Conservation (phyloP, 92 coral and sea anemone species). For the Paramuricea clavata region DNA sequence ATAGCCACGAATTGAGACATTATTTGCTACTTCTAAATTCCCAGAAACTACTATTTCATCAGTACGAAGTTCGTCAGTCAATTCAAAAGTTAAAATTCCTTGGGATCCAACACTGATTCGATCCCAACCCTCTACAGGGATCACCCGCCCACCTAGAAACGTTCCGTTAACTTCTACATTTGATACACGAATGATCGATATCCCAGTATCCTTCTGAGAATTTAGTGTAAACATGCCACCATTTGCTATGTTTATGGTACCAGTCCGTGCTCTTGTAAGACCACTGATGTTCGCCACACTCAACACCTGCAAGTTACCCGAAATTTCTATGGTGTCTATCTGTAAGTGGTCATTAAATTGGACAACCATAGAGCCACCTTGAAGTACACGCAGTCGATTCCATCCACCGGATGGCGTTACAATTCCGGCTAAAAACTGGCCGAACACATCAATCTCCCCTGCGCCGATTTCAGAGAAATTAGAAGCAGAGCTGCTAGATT, state of each 20-base stretch:
- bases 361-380: constrained; percentile 32
- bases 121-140: constrained; percentile 47
- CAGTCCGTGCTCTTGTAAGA: constrained; percentile 13
- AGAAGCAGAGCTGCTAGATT: neutral
- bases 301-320: constrained; percentile 44
- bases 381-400: constrained; percentile 33
- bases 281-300: constrained; percentile 39
- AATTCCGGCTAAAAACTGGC: constrained; percentile 26
- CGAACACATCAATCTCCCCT: constrained; percentile 11
- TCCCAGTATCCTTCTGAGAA: constrained; percentile 25
- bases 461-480: constrained; percentile 38
- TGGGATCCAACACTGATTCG: constrained; percentile 40
- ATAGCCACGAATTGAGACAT: constrained; percentile 26
- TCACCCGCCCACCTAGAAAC: constrained; percentile 34
- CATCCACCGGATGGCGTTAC: constrained; percentile 47
- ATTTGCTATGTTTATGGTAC: constrained; percentile 19
- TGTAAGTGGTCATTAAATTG: constrained; percentile 24
- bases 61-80: constrained; percentile 16
- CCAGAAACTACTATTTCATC: constrained; percentile 49
- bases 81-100: constrained; percentile 38
- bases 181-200: constrained; percentile 7
- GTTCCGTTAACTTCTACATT: constrained; percentile 51
- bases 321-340: constrained; percentile 29
- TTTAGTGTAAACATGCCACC: constrained; percentile 43
- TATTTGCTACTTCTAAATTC: constrained; percentile 41